Evolutionary conservation across 1,140 invertebrate species (phyloP), one percentile per base, ranked within the genome.

Genomic region (Bilobella aurantiaca): DNA sequence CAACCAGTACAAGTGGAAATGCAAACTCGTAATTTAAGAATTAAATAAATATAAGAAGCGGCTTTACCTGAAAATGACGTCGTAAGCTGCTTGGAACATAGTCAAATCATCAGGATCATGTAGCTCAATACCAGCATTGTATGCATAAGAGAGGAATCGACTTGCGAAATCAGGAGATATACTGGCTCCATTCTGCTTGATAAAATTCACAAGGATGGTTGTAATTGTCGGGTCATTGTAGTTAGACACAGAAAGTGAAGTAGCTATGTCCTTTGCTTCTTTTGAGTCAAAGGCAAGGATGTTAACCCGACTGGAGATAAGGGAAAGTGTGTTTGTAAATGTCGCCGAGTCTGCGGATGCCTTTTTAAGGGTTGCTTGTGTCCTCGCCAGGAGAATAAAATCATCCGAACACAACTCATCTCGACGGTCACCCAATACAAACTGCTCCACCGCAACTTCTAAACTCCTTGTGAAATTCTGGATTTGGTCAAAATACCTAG

Each of bases 91-190:
- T 32, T 64, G 3, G 59, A 69, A 49, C 21, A 63, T 27, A 18
- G 5, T 16, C 28, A 34, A 18, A 42, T 57, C 60, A 34, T 30
- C 46, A 16, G n/a, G 8, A 18, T 32, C 14, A 28, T 42, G 3
- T 75, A 73, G n/a, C 75, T 71, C 14, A 79, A 79, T 81, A 28
- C 79, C 80, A 8, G 80, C 63, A 58, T 74, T 74, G 65, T 79
- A 82, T 34, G 76, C 75, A 46, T 79, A 75, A n/a, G 72, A 76
- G 3, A 81, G 61, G 1, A 82, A 72, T 72, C 79, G 81, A 66
- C 80, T 79, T 12, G 77, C 78, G 68, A 63, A 2, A 65, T 65
- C 75, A 75, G 76, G 5, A 74, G 63, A 23, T 74, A 66, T 30
- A 80, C 74, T 59, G 74, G 77, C 23, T 73, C 65, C 0, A 77